Evolutionary conservation across 1,140 invertebrate genomes (phyloP).

Genomic region (Pararge aegeria): DNA sequence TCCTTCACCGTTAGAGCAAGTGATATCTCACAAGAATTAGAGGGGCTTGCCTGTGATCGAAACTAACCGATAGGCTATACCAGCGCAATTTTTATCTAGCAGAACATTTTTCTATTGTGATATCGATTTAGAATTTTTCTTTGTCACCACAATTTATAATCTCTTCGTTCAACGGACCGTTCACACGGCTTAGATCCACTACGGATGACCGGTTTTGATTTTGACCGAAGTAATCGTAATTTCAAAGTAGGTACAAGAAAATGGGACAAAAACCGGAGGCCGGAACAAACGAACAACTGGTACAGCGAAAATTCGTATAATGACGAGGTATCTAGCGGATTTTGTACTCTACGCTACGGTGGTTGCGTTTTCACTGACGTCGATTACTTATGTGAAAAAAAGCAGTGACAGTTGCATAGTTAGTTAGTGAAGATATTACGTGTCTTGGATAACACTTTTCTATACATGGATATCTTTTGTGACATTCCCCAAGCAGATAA

Average conservation of each 20-base stretch:
- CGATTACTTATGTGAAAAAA: slow-evolving; percentile 7
- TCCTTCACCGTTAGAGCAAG: too few relatives aligned
- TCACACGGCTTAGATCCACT: slow-evolving; percentile 64
- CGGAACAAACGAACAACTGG: slow-evolving; percentile 74
- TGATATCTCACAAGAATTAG: too few relatives aligned
- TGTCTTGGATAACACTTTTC: neutral
- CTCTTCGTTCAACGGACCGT: slow-evolving; percentile 55
- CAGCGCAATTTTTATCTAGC: too few relatives aligned
- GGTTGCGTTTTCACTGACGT: slow-evolving; percentile 41
- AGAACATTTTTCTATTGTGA: too few relatives aligned
- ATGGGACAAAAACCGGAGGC: slow-evolving; percentile 69
- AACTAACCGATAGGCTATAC: too few relatives aligned
- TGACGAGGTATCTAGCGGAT: slow-evolving; percentile 67
- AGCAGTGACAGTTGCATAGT: neutral
- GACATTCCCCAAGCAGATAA: too few relatives aligned
- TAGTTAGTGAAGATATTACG: neutral
- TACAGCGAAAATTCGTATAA: slow-evolving; percentile 77
- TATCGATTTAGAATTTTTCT: neutral
- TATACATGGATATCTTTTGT: too few relatives aligned
- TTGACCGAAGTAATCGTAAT: slow-evolving; percentile 71
- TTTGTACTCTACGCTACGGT: slow-evolving; percentile 65
- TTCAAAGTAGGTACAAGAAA: slow-evolving; percentile 66
- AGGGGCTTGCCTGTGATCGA: too few relatives aligned
- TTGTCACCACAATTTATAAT: slow-evolving; percentile 14
- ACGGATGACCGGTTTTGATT: slow-evolving; percentile 67